These are phyloP conservation scores for Plebejus anna DNA, from an alignment of 2,888 invertebrate genomes.

Conservation along the genomic window DNA sequence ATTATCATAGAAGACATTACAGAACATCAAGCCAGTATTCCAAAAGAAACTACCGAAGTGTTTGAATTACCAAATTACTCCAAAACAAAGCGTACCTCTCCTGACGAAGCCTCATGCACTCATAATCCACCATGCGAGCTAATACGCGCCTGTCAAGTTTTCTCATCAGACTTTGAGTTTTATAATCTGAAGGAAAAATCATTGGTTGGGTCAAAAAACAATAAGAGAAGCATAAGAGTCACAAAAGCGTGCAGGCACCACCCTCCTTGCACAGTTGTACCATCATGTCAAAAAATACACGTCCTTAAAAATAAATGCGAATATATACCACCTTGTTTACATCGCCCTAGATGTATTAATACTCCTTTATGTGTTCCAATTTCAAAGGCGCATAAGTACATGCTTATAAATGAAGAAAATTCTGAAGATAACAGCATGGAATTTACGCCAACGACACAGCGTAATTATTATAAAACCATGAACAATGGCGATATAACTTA, in stretches of 20 bases:
- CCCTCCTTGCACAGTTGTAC: conserved; percentile 69
- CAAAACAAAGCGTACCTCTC: conserved; percentile 32
- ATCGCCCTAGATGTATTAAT: conserved; percentile 67
- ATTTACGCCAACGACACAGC: conserved; percentile 45
- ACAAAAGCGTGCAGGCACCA: conserved; percentile 71
- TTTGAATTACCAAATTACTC: conserved; percentile 29
- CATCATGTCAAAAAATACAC: conserved; percentile 63
- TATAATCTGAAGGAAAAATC: conserved; percentile 42
- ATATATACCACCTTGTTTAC: conserved; percentile 63
- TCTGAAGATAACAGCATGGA: conserved; percentile 45
- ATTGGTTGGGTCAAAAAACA: conserved; percentile 43
- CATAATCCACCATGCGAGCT: conserved; percentile 63
- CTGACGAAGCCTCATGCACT: conserved; percentile 47
- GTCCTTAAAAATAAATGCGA: conserved; percentile 65
- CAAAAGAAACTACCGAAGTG: conserved; percentile 1
- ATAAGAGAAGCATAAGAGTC: conserved; percentile 57
- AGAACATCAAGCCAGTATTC: background rate
- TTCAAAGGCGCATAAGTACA: conserved; percentile 54
- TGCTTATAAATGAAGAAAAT: conserved; percentile 43
- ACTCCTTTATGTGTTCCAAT: conserved; percentile 63
- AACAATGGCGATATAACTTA: conserved; percentile 48
- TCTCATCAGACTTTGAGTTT: conserved; percentile 48
- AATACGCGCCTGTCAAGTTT: conserved; percentile 61
- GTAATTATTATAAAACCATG: conserved; percentile 49
- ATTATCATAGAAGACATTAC: background rate